Evolutionary conservation across 2,113 vertebrate species (phyloP).

Genomic region (Raja brachyura): DNA sequence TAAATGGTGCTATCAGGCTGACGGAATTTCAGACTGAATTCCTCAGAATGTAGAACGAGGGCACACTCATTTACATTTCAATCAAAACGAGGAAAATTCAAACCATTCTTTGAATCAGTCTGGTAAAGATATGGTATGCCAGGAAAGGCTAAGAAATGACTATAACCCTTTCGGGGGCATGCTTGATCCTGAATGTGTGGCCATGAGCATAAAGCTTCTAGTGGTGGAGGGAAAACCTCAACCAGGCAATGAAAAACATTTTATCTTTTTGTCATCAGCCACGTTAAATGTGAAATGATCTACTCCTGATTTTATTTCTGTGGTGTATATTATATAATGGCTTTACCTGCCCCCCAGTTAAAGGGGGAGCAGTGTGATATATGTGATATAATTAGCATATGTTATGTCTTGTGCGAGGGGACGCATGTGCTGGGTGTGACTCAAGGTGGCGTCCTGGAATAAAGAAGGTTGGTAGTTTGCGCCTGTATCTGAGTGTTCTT

Average conservation of each 20-base stretch:
- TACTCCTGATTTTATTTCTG: too few species aligned
- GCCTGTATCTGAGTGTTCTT: too few species aligned
- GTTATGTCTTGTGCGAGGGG: too few species aligned
- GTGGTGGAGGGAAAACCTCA: background rate
- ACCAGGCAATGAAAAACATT: background rate
- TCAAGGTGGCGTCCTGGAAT: too few species aligned
- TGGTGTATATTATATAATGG: too few species aligned
- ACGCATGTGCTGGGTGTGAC: too few species aligned
- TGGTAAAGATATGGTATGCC: background rate
- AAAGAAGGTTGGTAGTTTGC: too few species aligned
- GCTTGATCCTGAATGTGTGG: background rate
- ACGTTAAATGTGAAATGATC: background rate
- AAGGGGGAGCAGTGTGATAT: too few species aligned
- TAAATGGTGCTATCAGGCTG: slow-evolving; percentile 7
- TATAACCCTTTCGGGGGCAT: background rate
- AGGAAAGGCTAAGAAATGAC: too few species aligned
- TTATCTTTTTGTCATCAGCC: background rate
- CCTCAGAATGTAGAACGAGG: background rate
- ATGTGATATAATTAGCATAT: too few species aligned
- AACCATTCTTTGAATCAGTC: background rate
- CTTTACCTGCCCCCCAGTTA: too few species aligned
- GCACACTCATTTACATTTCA: background rate
- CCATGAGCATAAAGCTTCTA: background rate
- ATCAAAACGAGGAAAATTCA: background rate
- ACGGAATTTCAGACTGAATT: background rate